Evolutionary conservation across 1,140 invertebrate species (phyloP).

Genomic region (Aphaenogaster rudis): DNA sequence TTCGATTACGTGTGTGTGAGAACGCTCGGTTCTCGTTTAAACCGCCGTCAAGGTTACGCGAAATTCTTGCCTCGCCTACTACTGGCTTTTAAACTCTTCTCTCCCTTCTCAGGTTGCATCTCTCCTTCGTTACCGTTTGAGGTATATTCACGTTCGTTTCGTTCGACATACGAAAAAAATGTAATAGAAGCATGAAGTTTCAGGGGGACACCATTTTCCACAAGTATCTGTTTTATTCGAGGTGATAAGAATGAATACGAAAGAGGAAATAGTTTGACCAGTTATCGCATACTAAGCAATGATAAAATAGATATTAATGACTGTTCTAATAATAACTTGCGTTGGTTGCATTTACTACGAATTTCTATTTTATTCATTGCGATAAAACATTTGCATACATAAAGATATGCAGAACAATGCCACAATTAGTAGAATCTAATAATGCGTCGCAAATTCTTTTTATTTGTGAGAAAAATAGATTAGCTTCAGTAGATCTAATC

Average conservation of each 20-base stretch:
- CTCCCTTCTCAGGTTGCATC: constrained; percentile 3
- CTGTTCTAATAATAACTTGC: background rate
- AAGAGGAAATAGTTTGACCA: constrained; percentile 19
- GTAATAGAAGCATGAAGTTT: background rate
- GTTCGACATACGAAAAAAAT: background rate
- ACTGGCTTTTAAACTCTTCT: constrained; percentile 46
- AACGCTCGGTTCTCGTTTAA: constrained; percentile 46
- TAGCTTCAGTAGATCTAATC: background rate
- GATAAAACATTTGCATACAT: background rate
- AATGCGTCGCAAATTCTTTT: background rate
- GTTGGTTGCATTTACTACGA: background rate
- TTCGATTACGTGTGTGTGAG: constrained; percentile 22
- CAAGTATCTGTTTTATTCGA: background rate
- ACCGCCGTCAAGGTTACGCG: constrained; percentile 60
- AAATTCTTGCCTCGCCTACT: constrained; percentile 48
- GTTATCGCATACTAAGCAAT: background rate
- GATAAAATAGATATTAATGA: constrained; percentile 27
- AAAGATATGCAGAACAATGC: background rate
- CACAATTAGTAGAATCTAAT: background rate
- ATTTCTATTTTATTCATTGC: constrained; percentile 6
- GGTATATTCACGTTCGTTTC: background rate
- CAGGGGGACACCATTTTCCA: background rate
- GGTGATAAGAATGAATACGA: background rate
- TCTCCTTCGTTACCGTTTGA: constrained; percentile 18
- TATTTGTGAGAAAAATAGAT: background rate